Percentiles rank a stretch among this genome's conserved stretches.
Evolutionary conservation across 2,797 vertebrate species (phyloP).

Genomic region (Micrastur ruficollis): DNA sequence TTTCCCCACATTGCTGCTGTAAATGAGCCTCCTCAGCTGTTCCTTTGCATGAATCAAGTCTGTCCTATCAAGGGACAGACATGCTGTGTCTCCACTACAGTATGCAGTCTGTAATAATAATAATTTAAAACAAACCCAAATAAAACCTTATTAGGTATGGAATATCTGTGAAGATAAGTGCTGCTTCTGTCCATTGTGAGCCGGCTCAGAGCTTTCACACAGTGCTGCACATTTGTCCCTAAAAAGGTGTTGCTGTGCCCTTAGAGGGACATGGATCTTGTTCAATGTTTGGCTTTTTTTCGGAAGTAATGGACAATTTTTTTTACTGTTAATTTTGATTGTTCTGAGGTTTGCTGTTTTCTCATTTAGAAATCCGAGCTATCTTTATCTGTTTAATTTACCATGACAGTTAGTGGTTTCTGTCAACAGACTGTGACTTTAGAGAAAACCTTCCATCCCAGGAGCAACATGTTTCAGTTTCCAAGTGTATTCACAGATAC

Average conservation of each 20-base stretch:
- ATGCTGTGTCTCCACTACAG: neutral
- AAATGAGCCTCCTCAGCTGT: neutral
- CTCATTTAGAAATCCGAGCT: neutral
- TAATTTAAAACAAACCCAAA: neutral
- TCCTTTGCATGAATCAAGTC: neutral
- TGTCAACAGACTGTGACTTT: neutral
- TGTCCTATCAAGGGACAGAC: neutral
- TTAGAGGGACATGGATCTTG: neutral
- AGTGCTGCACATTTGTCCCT: neutral
- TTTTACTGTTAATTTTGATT: neutral
- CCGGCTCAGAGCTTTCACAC: neutral
- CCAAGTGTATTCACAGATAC: neutral
- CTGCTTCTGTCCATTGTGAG: neutral
- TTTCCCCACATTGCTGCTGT: neutral
- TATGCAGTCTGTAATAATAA: neutral
- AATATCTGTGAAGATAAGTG: neutral
- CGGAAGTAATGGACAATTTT: neutral
- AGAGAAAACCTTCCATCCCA: neutral
- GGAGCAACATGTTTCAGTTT: neutral
- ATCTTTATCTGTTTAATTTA: neutral
- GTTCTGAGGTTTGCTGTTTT: neutral
- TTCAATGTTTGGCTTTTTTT: neutral
- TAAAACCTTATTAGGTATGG: rapidly evolving
- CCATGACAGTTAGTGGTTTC: neutral
- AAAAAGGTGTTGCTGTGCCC: neutral